phyloP scores from a whole-genome alignment of 2,113 vertebrate species.

The Toxostoma redivivum region DNA sequence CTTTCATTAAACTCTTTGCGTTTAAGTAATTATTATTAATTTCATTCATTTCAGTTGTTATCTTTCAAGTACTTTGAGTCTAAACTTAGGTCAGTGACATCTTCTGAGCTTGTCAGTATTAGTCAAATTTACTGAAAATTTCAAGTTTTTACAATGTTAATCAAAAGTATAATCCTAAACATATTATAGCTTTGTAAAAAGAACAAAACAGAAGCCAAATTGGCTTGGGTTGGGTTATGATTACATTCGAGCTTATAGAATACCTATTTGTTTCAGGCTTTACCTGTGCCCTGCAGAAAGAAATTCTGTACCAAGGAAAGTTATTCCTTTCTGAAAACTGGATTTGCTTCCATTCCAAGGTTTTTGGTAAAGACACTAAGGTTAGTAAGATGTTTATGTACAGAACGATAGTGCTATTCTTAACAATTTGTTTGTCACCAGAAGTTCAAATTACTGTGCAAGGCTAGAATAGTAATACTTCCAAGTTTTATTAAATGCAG shows the following conservation, averaged over 20 bases:
- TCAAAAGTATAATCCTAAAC: neutral
- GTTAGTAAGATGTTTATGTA: constrained; percentile 65
- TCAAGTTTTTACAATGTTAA: neutral
- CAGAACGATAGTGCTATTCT: neutral
- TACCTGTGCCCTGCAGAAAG: constrained; percentile 95
- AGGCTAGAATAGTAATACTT: neutral
- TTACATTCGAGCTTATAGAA: neutral
- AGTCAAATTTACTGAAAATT: neutral
- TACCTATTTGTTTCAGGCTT: constrained; percentile 77
- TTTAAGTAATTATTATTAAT: neutral
- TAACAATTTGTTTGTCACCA: neutral
- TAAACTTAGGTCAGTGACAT: neutral
- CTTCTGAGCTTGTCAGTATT: neutral
- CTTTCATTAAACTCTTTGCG: neutral
- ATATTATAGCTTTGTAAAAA: neutral
- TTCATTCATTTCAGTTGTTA: neutral
- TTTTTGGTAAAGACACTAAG: constrained; percentile 97
- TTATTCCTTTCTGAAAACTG: constrained; percentile 94
- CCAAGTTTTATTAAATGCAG: neutral
- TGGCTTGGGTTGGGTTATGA: neutral
- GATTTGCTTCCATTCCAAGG: constrained; percentile 97
- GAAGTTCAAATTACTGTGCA: neutral
- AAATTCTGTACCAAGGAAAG: constrained; percentile 93
- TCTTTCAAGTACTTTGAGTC: neutral
- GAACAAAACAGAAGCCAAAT: neutral